A percentile compares a stretch with the other conserved stretches of the same genome.
phyloP scores from a whole-genome alignment of 1,140 invertebrate species.

The Drosophila lacertosa region DNA sequence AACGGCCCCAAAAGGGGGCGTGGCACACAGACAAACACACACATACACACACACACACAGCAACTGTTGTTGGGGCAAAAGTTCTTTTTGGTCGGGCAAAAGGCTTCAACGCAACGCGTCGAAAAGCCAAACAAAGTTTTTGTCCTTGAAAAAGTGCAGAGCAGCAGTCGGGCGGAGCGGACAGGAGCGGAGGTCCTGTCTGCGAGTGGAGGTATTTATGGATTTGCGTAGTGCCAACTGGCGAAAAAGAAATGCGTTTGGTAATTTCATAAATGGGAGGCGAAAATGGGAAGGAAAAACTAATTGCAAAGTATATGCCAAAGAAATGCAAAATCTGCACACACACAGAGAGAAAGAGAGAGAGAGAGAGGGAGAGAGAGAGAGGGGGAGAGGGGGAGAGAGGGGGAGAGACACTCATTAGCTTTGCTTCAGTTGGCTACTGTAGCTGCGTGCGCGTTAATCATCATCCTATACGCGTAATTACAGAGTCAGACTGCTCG shows the following conservation, averaged over 20 bases:
- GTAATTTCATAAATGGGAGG: constrained; percentile 71
- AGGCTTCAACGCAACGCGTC: constrained; percentile 68
- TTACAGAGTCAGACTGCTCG: constrained; percentile 53
- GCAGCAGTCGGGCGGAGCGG: background rate
- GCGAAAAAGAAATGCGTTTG: constrained; percentile 73
- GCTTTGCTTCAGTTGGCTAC: constrained; percentile 69
- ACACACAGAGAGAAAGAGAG: constrained; percentile 34
- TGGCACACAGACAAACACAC: too few relatives aligned
- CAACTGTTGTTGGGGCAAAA: constrained; percentile 6
- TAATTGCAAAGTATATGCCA: constrained; percentile 76
- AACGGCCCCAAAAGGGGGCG: too few relatives aligned
- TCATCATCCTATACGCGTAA: constrained; percentile 82
- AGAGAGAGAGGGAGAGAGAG: background rate
- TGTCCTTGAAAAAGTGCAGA: constrained; percentile 73
- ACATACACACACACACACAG: constrained; percentile 7
- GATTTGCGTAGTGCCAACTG: constrained; percentile 45
- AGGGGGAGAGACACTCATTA: constrained; percentile 60
- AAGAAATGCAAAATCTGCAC: constrained; percentile 50
- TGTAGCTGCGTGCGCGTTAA: constrained; percentile 67
- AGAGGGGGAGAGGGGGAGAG: background rate
- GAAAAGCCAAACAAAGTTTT: constrained; percentile 72
- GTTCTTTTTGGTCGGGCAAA: constrained; percentile 38
- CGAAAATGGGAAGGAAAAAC: constrained; percentile 35
- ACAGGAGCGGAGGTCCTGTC: constrained; percentile 1
- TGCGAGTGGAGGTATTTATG: constrained; percentile 54